Percentiles rank a stretch among this genome's conserved stretches.
Conservation (phyloP, 2,888 invertebrate genomes). For the Diarsia mendica region DNA sequence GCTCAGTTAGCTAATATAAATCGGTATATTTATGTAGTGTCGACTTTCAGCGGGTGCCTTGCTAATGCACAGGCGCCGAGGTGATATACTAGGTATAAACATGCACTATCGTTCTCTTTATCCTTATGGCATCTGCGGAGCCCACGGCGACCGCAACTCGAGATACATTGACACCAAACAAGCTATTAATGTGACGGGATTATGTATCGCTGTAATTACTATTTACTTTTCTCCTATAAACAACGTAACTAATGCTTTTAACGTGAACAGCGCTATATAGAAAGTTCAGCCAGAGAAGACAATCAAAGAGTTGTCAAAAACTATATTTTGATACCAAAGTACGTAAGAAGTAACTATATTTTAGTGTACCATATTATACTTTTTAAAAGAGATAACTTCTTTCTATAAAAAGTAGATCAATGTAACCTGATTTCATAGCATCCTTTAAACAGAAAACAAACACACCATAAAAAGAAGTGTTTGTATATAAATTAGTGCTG, state of each 20-base stretch:
- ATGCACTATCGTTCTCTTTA: slow-evolving; percentile 47
- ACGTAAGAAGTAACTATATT: not conserved
- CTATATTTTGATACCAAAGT: not conserved
- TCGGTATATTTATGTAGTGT: slow-evolving; percentile 32
- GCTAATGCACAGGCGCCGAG: slow-evolving; percentile 21
- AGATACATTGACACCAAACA: slow-evolving; percentile 34
- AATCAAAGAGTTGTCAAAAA: not conserved
- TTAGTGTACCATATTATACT: not conserved
- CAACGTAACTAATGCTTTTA: slow-evolving; percentile 18
- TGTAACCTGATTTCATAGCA: not conserved
- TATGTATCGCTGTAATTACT: slow-evolving; percentile 24
- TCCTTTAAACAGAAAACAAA: slow-evolving; percentile 19
- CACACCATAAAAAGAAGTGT: slow-evolving; percentile 28
- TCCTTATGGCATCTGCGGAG: slow-evolving; percentile 49
- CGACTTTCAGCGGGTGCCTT: slow-evolving; percentile 32
- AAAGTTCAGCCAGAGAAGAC: not conserved
- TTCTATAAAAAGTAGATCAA: not conserved
- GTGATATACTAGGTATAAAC: slow-evolving; percentile 47
- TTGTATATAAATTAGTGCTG: slow-evolving; percentile 36
- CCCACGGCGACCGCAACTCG: slow-evolving; percentile 32
- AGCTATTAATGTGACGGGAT: slow-evolving; percentile 41
- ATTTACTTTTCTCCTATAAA: slow-evolving; percentile 36
- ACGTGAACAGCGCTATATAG: not conserved
- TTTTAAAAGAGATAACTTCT: not conserved
- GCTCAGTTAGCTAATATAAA: slow-evolving; percentile 31